These are phyloP conservation scores for Odontomyia ornata DNA, from an alignment of 2,888 invertebrate genomes.

Conservation along the genomic window DNA sequence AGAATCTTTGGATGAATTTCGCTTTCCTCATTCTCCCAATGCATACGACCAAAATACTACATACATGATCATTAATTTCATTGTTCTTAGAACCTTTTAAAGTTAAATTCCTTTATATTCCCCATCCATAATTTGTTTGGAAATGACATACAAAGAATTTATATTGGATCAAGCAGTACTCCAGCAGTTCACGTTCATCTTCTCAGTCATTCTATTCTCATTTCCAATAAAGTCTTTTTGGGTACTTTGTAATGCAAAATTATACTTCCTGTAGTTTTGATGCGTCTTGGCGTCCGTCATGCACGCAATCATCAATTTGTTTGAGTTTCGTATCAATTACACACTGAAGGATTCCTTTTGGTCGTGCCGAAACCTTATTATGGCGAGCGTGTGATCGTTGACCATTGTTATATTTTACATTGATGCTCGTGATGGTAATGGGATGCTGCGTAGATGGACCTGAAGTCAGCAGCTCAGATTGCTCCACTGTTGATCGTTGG, in stretches of 20 bases:
- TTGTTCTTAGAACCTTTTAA: too few relatives aligned
- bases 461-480: not conserved
- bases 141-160: not conserved
- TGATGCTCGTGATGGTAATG: not conserved
- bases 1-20: too few relatives aligned
- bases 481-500: not conserved
- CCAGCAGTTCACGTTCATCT: not conserved
- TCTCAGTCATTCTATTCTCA: not conserved
- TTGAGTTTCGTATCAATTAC: slow-evolving; percentile 41
- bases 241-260: slow-evolving; percentile 34
- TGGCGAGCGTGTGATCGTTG: slow-evolving; percentile 26
- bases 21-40: too few relatives aligned
- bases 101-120: too few relatives aligned
- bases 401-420: not conserved
- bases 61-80: too few relatives aligned
- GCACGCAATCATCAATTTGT: slow-evolving; percentile 41
- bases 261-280: slow-evolving; percentile 27
- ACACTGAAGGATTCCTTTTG: slow-evolving; percentile 8
- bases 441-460: not conserved
- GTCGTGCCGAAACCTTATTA: slow-evolving; percentile 29
- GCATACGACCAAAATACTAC: too few relatives aligned
- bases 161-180: not conserved
- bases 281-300: slow-evolving; percentile 37
- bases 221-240: slow-evolving; percentile 5
- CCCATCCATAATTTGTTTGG: not conserved